Percentiles rank a stretch among this genome's conserved stretches.
These are phyloP conservation scores for Myotis daubentonii DNA, from an alignment of 2,797 vertebrate species.

Conservation along the genomic window DNA sequence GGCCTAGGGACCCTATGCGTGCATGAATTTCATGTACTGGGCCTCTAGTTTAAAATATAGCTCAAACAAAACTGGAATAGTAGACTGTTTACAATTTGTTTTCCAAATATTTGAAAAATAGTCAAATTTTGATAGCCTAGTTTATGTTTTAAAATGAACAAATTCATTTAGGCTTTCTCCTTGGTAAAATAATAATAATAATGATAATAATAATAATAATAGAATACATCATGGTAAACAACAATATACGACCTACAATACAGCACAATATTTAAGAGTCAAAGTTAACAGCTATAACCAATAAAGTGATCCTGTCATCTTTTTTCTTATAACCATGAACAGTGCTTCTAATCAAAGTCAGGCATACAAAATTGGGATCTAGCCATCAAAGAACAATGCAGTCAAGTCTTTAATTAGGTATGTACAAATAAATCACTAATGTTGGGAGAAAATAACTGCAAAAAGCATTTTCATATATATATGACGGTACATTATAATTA, in stretches of 20 bases:
- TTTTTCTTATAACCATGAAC: background rate
- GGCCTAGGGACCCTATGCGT: too few species aligned
- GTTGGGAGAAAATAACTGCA: background rate
- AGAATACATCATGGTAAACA: background rate
- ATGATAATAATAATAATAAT: background rate
- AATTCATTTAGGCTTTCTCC: background rate
- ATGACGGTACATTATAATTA: background rate
- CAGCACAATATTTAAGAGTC: background rate
- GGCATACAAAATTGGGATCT: constrained; percentile 1
- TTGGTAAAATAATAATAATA: too few species aligned
- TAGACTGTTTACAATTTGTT: background rate
- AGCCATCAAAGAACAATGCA: background rate
- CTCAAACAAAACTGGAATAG: background rate
- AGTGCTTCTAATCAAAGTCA: background rate
- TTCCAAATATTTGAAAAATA: background rate
- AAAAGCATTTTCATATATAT: background rate
- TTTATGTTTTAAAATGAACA: background rate
- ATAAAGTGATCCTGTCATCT: background rate
- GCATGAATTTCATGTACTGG: too few species aligned
- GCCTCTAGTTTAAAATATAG: background rate
- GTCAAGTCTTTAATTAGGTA: background rate
- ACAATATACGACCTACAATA: background rate
- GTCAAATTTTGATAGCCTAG: background rate
- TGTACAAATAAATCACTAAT: background rate
- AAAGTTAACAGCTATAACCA: background rate